Evolutionary conservation across 2,113 vertebrate species (phyloP).

Genomic region (Oreochromis spilurus): DNA sequence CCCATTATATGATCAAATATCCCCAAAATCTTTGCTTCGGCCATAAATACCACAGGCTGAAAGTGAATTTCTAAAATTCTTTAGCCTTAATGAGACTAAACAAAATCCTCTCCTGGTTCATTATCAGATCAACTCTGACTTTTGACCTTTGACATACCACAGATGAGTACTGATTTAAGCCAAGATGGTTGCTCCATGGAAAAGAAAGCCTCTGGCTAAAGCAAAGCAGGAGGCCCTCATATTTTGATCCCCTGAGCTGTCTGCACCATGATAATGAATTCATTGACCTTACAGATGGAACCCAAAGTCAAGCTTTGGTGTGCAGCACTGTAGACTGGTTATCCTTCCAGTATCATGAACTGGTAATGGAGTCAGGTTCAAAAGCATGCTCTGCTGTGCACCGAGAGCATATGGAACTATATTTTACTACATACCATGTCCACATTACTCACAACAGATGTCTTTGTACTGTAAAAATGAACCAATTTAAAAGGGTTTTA

Average conservation of each 20-base stretch:
- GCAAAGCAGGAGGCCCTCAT: not conserved
- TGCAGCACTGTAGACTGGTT: not conserved
- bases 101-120: not conserved
- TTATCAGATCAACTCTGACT: conserved; percentile 39
- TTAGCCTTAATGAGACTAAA: not conserved
- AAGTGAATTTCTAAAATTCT: not conserved
- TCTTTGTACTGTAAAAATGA: not conserved
- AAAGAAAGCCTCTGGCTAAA: not conserved
- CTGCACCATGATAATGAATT: conserved; percentile 58
- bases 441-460: not conserved
- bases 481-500: not conserved
- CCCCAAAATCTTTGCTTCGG: not conserved
- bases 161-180: conserved; percentile 8
- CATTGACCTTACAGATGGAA: conserved; percentile 13
- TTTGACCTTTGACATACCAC: conserved; percentile 42
- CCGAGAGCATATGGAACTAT: not conserved
- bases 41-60: not conserved
- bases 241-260: conserved; percentile 33
- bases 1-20: not conserved
- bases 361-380: not conserved
- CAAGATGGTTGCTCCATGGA: conserved; percentile 38
- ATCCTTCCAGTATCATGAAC: not conserved
- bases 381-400: not conserved
- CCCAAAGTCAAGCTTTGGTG: conserved; percentile 1
- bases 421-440: not conserved